Conservation (phyloP, 2,113 vertebrate species). For the Oncorhynchus kisutch region DNA sequence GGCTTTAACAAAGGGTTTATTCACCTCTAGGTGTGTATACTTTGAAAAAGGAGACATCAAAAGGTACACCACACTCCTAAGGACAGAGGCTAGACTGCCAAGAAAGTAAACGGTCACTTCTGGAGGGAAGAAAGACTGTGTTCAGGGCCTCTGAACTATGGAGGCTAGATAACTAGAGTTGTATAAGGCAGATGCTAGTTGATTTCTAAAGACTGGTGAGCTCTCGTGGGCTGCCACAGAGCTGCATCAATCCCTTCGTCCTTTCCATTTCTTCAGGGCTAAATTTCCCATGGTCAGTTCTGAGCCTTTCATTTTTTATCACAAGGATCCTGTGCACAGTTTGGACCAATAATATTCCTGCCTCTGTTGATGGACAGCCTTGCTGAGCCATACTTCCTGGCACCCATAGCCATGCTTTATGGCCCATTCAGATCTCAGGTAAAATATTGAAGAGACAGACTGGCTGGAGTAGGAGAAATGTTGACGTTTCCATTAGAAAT, state of each 20-base stretch:
- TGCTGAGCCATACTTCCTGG: not conserved
- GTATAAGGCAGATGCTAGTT: no score
- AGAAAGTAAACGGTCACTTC: not conserved
- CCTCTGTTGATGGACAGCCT: not conserved
- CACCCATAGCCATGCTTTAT: not conserved
- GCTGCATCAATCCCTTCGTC: not conserved
- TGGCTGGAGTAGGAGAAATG: not conserved
- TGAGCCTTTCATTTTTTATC: not conserved
- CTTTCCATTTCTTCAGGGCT: not conserved
- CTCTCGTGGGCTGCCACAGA: no score
- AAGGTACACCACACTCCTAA: not conserved
- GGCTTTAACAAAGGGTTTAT: not conserved
- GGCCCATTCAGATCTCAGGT: not conserved
- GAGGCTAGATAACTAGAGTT: no score
- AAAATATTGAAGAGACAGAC: not conserved
- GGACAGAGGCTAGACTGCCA: not conserved
- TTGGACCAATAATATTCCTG: conserved; percentile 1
- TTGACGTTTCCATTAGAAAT: not conserved
- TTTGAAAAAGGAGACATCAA: conserved; percentile 5
- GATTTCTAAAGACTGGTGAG: no score
- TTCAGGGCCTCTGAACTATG: no score
- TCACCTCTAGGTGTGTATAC: not conserved
- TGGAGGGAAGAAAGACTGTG: no score
- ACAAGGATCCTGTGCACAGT: not conserved
- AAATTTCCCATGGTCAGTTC: not conserved